These are phyloP conservation scores for Psittacus erithacus DNA, from an alignment of 2,113 vertebrate species.

Conservation along the genomic window DNA sequence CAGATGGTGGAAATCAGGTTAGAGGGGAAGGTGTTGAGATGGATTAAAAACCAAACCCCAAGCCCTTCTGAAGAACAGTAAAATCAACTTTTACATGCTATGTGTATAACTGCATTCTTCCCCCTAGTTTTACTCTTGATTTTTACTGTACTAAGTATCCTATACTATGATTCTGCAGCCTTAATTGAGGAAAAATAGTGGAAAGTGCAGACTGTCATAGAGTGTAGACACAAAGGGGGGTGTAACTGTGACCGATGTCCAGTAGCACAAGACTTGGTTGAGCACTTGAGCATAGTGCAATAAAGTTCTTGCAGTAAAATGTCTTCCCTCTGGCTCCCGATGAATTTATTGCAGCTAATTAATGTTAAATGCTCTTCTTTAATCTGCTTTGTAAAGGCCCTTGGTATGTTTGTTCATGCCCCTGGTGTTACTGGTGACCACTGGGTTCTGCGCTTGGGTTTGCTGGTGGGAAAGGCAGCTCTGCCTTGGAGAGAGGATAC, in stretches of 20 bases:
- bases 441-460: background rate
- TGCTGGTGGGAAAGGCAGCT: background rate
- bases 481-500: background rate
- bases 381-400: background rate
- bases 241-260: background rate
- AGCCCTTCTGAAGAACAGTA: slow-evolving; percentile 62
- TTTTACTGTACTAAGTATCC: background rate
- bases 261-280: background rate
- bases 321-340: slow-evolving; percentile 10
- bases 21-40: slow-evolving; percentile 54
- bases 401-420: background rate
- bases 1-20: background rate
- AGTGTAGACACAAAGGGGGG: background rate
- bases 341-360: slow-evolving; percentile 41
- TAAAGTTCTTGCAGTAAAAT: slow-evolving; percentile 56
- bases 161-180: background rate
- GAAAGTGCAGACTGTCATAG: background rate
- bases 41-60: slow-evolving; percentile 55
- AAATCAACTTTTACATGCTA: slow-evolving; percentile 39
- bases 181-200: background rate
- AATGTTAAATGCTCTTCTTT: background rate
- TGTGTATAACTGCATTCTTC: slow-evolving; percentile 16
- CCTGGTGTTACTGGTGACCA: fast-evolving
- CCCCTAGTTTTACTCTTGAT: background rate
- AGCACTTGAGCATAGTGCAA: slow-evolving; percentile 6